Evolutionary conservation across 2,113 vertebrate species (phyloP), one percentile per base, ranked within the genome.

Genomic region (Bubo blakistoni): DNA sequence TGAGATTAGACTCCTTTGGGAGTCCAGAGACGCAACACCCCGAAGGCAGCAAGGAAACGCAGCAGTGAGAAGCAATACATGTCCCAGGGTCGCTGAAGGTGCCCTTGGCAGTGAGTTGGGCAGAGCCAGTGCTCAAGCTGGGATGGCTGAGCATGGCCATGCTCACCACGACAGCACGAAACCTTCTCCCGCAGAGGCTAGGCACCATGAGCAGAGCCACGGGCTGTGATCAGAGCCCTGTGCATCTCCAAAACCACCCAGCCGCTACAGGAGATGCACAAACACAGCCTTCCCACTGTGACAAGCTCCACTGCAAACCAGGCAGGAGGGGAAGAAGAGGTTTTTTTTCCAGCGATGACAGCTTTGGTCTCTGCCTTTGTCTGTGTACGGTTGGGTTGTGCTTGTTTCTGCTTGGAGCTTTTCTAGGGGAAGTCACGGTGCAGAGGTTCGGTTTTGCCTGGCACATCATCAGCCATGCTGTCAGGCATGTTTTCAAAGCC

Each of bases 71-170:
- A 73, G 67, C 25, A 34, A 29, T 16, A n/a, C 24, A 22, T 1
- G 3, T 63, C 13, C 59, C 59, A 8, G 3, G 16, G 46, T 6
- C 5, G 0, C 42, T 19, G 17, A 49, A 36, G 42, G 25, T 65
- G 36, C n/a, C 47, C 18, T 57, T 3, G 10, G 80, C 49, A 70
- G 19, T 3, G 5, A 71, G 26, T 3, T 57, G 40, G 47, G 63
- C 47, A 18, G 40, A 70, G 40, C 29, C 2, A 0, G 47, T 6
- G 40, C 63, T 47, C 2, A 4, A 44, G 67, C 49, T 55, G 40
- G 58, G 58, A 14, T 7, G 14, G 52, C 36, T 21, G 9, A 58
- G 27, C 51, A 11, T 6, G 0, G 44, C 36, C 2, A 0, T 3
- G 52, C 44, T 57, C 51, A 59, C 38, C 27, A 27, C 34, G 11